Evolutionary conservation across 2,113 vertebrate species (phyloP), one percentile per base, ranked within the genome.

Genomic region (Mastomys coucha): DNA sequence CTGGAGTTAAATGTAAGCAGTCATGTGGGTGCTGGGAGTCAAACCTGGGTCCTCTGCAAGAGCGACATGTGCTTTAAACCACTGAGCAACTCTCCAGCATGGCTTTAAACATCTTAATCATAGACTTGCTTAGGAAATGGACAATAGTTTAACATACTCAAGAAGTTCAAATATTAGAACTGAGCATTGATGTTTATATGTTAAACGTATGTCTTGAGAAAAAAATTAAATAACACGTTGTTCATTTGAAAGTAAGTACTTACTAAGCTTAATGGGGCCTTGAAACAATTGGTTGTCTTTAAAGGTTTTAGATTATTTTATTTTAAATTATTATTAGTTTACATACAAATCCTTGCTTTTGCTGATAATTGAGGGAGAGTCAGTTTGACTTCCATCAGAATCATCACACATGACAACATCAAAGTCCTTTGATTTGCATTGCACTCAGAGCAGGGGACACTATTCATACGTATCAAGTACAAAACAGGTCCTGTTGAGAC

Each of bases 271-370:
- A 58, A 84, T 42, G 53, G n/a, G 24, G 1, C 14, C 89, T 91
- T 78, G 76, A 94, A 91, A 84, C 6, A 91, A 91, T 39, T 69
- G 22, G 2, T 72, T 94, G 36, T 65, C n/a, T 90, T 88, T 77
- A 77, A 89, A 96, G 33, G 22, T 88, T 91, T 95, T 69, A 69
- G 24, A 33, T 33, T 69, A 69, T 33, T 67, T 65, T 67, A 31
- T 67, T 69, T 69, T 14, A 69, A 69, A 14, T 69, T 69, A 69
- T 45, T 91, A n/a, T 76, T 82, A 73, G 77, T 67, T 92, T 94
- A 84, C 31, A 80, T 89, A 31, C 45, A 95, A 93, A 69, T 80
- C 53, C 20, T 97, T 89, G 91, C n/a, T 77, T 95, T 67, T 65
- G 31, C 45, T 78, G 42, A 22, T 89, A 87, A 56, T 72, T 89